phyloP scores from a whole-genome alignment of 2,888 invertebrate species.

The Prosopocoilus inquinatus region DNA sequence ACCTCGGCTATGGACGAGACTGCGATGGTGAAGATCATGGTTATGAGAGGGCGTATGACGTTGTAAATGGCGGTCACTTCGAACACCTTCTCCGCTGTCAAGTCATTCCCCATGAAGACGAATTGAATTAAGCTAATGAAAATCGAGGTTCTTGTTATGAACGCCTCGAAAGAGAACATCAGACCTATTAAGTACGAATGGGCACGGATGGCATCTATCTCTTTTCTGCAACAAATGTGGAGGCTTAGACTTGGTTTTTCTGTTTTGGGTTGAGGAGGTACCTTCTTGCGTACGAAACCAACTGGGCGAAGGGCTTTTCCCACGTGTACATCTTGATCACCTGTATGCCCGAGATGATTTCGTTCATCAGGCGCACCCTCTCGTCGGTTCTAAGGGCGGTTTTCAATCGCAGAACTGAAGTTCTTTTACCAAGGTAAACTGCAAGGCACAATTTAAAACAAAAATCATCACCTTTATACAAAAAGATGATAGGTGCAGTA shows the following conservation, averaged over 20 bases:
- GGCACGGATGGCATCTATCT: slow-evolving; percentile 69
- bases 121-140: slow-evolving; percentile 80
- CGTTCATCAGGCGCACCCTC: slow-evolving; percentile 66
- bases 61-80: slow-evolving; percentile 89
- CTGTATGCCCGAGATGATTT: slow-evolving; percentile 73
- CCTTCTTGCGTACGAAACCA: slow-evolving; percentile 74
- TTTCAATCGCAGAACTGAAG: slow-evolving; percentile 46
- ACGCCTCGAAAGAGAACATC: slow-evolving; percentile 80
- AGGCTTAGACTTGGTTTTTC: neutral
- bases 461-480: no score
- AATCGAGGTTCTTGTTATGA: slow-evolving; percentile 82
- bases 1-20: slow-evolving; percentile 81
- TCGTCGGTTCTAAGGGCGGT: slow-evolving; percentile 66
- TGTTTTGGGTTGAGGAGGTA: slow-evolving; percentile 53
- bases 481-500: no score
- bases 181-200: slow-evolving; percentile 77
- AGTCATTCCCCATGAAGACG: slow-evolving; percentile 66
- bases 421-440: slow-evolving; percentile 47
- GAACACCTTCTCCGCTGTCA: slow-evolving; percentile 83
- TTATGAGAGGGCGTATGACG: slow-evolving; percentile 82
- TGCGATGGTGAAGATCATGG: slow-evolving; percentile 86
- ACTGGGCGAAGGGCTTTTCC: slow-evolving; percentile 85
- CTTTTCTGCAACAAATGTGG: slow-evolving; percentile 54
- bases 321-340: slow-evolving; percentile 98
- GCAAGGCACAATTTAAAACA: slow-evolving; percentile 24